Evolutionary conservation across 2,113 vertebrate genomes (phyloP), one percentile per base, ranked within the genome.

Genomic region (Puma concolor): DNA sequence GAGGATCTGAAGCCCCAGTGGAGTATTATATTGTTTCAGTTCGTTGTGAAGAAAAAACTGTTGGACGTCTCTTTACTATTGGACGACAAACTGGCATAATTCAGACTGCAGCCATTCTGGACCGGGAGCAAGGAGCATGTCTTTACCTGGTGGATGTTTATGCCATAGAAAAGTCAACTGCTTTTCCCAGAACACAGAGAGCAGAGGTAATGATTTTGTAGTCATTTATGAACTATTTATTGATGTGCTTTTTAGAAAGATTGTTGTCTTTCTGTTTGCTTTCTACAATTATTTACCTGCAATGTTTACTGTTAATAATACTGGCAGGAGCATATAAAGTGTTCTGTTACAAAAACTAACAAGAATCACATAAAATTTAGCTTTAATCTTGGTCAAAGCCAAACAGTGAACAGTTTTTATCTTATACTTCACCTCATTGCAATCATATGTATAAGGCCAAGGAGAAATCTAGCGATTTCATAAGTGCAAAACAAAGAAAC

Each of bases 21-120:
- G 99, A 99, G 98, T 99, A 99, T 98, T 99, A 99, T 95, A 99
- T 99, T 0, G 99, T 99, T 93, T 99, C 99, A 0, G 99, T 99
- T 1, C 99, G 99, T 3, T 99, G 99, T 0, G 99, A 99, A 1
- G 99, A 99, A 1, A 99, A 98, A 97, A 98, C 99, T 2, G 99
- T 99, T 0, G 99, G 99, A 0, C 99, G 99, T 63, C 99, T 99
- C 97, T 99, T 99, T 98, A 99, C 99, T 91, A 99, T 99, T 0
- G 99, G 99, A 19, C 99, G 99, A 31, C 99, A 97, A 77, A 99
- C 98, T 0, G 99, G 99, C 44, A 96, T 99, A 94, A 99, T 99
- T 96, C 99, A 99, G 98, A 99, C 99, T 0, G 99, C 99, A 1
- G 99, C 99, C 14, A 99, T 99, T 86, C 98, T 99, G 99, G 99